Conservation (phyloP, 2,797 vertebrate genomes). For the Monodelphis domestica region DNA sequence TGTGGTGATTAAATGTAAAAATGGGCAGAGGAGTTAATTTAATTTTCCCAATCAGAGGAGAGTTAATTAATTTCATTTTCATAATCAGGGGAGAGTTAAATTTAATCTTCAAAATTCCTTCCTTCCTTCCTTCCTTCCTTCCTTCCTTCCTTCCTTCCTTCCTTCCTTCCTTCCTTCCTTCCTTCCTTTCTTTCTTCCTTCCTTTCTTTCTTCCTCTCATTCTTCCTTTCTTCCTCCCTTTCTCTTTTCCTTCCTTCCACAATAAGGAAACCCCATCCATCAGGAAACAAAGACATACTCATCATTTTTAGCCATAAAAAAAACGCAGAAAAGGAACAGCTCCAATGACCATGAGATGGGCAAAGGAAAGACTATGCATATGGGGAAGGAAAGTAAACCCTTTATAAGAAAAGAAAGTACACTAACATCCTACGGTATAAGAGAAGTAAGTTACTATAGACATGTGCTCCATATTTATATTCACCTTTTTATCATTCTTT, state of each 20-base stretch:
- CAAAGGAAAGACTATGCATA: neutral
- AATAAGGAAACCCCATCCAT: neutral
- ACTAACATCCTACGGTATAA: too few species aligned
- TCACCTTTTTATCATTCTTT: neutral
- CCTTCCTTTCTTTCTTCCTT: neutral
- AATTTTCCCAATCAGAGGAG: too few species aligned
- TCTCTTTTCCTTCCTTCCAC: neutral
- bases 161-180: neutral
- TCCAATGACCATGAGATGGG: neutral
- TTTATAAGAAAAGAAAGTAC: too few species aligned
- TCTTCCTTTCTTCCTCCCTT: neutral
- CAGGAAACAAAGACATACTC: neutral
- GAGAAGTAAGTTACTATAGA: too few species aligned
- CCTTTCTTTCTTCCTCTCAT: neutral
- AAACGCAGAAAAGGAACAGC: neutral
- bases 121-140: neutral
- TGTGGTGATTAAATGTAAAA: too few species aligned
- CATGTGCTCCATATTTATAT: neutral
- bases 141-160: slow-evolving; percentile 7
- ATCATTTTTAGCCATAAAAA: neutral
- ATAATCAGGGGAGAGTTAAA: too few species aligned
- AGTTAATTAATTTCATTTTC: too few species aligned
- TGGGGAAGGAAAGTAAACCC: neutral
- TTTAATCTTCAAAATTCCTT: too few species aligned
- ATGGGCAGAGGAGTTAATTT: too few species aligned